phyloP scores from a whole-genome alignment of 2,797 vertebrate genomes.

The Tangara arthus region DNA sequence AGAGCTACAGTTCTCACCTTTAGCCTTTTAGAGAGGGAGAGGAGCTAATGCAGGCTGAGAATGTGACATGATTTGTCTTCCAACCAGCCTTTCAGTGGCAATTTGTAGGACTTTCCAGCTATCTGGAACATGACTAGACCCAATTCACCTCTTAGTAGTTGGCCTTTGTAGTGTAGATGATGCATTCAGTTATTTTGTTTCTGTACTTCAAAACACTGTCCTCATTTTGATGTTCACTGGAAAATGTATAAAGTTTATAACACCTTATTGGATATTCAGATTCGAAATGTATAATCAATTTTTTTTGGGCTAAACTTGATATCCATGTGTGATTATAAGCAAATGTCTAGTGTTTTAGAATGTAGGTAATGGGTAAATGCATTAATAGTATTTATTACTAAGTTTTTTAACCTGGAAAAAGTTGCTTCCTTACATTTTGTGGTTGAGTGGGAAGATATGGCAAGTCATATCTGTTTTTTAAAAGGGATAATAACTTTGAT shows the following conservation, averaged over 20 bases:
- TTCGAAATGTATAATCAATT: constrained; percentile 2
- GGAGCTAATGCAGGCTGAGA: not conserved
- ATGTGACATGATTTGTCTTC: constrained; percentile 13
- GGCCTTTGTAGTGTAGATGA: not conserved
- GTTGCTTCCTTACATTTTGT: constrained; percentile 34
- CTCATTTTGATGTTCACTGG: constrained; percentile 54
- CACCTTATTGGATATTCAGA: constrained; percentile 35
- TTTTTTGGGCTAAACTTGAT: not conserved
- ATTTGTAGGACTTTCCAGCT: not conserved
- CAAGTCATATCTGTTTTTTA: constrained; percentile 37
- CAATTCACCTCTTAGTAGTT: not conserved
- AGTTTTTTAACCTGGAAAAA: constrained; percentile 53
- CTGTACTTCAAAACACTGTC: constrained; percentile 38
- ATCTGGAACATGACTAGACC: not conserved
- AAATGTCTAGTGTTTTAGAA: constrained; percentile 1
- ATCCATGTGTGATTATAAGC: constrained; percentile 30
- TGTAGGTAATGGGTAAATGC: constrained; percentile 39
- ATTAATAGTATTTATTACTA: constrained; percentile 53
- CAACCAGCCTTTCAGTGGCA: constrained; percentile 14
- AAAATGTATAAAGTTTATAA: constrained; percentile 46
- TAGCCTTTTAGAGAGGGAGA: not conserved
- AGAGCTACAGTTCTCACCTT: not conserved
- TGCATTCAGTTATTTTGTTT: constrained; percentile 35
- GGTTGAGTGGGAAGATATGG: constrained; percentile 30
- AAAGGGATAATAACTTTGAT: not conserved